phyloP scores from a whole-genome alignment of 1,140 invertebrate genomes.

The Aphidius ervi region DNA sequence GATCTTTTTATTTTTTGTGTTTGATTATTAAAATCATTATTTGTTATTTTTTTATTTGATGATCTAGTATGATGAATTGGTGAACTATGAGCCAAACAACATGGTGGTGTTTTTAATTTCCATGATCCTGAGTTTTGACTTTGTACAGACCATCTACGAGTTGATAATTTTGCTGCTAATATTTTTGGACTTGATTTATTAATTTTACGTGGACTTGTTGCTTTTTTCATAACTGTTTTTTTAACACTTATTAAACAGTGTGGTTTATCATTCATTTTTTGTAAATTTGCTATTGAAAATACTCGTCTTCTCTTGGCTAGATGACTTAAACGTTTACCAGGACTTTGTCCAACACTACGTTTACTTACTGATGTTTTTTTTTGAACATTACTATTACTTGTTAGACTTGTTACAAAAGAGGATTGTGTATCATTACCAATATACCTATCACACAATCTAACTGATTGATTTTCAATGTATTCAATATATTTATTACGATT shows the following conservation, averaged over 20 bases:
- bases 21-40: constrained; percentile 23
- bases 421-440: constrained; percentile 64
- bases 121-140: constrained; percentile 32
- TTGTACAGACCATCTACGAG: constrained; percentile 35
- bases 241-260: constrained; percentile 40
- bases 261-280: constrained; percentile 41
- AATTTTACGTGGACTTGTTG: constrained; percentile 42
- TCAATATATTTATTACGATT: constrained; percentile 60
- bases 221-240: constrained; percentile 38
- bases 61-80: constrained; percentile 39
- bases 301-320: constrained; percentile 61
- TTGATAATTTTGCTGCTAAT: constrained; percentile 38
- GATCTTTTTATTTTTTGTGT: constrained; percentile 56
- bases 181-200: constrained; percentile 30
- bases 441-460: constrained; percentile 60
- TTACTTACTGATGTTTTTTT: constrained; percentile 55
- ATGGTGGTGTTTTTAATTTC: constrained; percentile 54
- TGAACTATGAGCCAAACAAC: constrained; percentile 64
- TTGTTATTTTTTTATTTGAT: constrained; percentile 33
- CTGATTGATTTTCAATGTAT: constrained; percentile 58
- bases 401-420: constrained; percentile 59
- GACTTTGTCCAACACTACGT: constrained; percentile 58
- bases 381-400: constrained; percentile 54
- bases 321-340: constrained; percentile 63
- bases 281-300: constrained; percentile 59